These are phyloP conservation scores for Caenorhabditis parvicauda DNA, from an alignment of 2,888 invertebrate genomes.

Conservation along the genomic window DNA sequence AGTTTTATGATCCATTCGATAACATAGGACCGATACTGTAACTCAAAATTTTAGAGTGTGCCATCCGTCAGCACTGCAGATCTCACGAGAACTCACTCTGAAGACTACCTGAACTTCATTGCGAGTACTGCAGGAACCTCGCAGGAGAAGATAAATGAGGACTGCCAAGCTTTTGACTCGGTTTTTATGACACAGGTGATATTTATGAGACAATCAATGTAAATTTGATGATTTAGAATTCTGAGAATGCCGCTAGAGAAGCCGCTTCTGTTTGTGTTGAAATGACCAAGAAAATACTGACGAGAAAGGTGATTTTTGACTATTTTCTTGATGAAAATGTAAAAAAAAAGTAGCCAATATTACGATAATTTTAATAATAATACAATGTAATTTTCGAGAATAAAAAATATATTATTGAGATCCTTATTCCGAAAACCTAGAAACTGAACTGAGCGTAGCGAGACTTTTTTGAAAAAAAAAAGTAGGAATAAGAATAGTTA, in stretches of 20 bases:
- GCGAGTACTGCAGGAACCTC: not conserved
- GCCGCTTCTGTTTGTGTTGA: conserved; percentile 31
- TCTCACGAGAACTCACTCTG: conserved; percentile 21
- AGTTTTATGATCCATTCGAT: no score
- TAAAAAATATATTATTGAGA: no score
- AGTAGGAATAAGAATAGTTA: not conserved
- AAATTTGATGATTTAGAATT: conserved; percentile 9
- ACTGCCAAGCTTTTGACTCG: conserved; percentile 28
- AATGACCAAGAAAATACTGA: conserved; percentile 27
- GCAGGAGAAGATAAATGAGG: conserved; percentile 27
- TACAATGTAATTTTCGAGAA: no score
- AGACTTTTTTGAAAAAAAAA: not conserved
- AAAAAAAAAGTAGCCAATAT: not conserved
- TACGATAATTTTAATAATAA: no score
- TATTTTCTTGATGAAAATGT: not conserved
- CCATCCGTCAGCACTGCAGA: conserved; percentile 23
- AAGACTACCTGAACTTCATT: conserved; percentile 13
- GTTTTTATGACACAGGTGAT: conserved; percentile 31
- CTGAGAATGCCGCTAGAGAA: conserved; percentile 20
- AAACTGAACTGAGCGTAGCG: no score
- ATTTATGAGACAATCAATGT: not conserved
- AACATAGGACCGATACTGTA: no score
- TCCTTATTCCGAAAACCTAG: no score
- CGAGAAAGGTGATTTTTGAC: conserved; percentile 11
- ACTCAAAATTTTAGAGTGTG: conserved; percentile 7